phyloP scores from a whole-genome alignment of 2,113 vertebrate species.

The Eonycteris spelaea region DNA sequence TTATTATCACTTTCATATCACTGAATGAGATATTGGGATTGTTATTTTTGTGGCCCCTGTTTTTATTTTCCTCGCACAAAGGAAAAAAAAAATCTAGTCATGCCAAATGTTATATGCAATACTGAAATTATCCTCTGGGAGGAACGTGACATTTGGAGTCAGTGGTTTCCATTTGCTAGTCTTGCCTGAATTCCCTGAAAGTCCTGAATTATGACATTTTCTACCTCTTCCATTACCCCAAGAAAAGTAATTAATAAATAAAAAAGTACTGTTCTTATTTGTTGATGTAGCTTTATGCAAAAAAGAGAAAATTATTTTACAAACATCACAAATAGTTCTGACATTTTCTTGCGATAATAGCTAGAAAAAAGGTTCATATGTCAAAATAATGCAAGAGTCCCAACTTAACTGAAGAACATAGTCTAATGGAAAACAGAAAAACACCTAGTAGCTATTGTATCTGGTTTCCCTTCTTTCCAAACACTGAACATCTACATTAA shows the following conservation, averaged over 20 bases:
- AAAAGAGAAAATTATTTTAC: background rate
- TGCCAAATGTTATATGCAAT: background rate
- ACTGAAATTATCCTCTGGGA: background rate
- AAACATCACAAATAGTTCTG: background rate
- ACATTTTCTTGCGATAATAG: background rate
- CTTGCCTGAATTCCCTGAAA: background rate
- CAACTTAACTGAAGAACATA: background rate
- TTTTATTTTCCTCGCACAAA: background rate
- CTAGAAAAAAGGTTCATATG: background rate
- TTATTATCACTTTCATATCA: background rate
- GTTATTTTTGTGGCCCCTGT: background rate
- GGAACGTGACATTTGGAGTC: background rate
- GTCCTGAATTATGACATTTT: background rate
- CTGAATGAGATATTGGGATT: background rate
- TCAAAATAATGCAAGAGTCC: background rate
- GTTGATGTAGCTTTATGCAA: background rate
- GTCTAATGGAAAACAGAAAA: background rate
- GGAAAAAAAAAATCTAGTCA: background rate
- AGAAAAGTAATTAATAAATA: background rate
- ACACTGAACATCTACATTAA: background rate
- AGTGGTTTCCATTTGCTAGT: background rate
- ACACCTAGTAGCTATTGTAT: background rate
- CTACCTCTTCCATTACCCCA: background rate
- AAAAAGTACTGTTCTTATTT: background rate
- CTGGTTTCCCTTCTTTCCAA: background rate